A percentile compares a stretch with the other conserved stretches of the same genome.
These are phyloP conservation scores for Apotomis turbidana DNA, from an alignment of 2,888 invertebrate genomes.

Conservation along the genomic window DNA sequence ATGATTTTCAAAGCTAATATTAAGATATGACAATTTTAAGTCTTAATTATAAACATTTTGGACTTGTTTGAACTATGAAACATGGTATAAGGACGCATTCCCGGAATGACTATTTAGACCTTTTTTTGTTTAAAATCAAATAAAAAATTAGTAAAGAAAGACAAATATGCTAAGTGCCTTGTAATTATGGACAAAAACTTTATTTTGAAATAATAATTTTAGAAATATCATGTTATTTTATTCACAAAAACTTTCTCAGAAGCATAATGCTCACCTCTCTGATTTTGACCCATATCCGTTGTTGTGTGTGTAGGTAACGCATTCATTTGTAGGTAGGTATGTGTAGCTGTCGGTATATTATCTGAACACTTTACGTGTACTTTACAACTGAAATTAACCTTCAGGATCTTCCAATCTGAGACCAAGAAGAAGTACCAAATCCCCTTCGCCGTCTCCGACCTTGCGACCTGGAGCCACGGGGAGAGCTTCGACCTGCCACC, in stretches of 20 bases:
- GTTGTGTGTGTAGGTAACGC: too few relatives aligned
- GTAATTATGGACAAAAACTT: slow-evolving; percentile 7
- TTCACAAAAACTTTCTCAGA: slow-evolving; percentile 42
- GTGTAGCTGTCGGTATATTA: too few relatives aligned
- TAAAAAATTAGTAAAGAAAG: slow-evolving; percentile 23
- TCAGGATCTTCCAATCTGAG: slow-evolving; percentile 74
- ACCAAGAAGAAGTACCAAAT: slow-evolving; percentile 66
- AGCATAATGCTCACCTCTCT: slow-evolving; percentile 35
- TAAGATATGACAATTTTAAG: slow-evolving; percentile 19
- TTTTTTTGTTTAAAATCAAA: slow-evolving; percentile 29
- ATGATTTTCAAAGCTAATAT: slow-evolving; percentile 35
- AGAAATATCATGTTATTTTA: slow-evolving; percentile 40
- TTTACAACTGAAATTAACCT: slow-evolving; percentile 31
- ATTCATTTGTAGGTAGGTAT: too few relatives aligned
- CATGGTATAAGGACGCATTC: slow-evolving; percentile 40
- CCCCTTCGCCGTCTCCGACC: slow-evolving; percentile 63
- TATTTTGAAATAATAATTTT: slow-evolving; percentile 32
- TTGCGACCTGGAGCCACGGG: slow-evolving; percentile 70
- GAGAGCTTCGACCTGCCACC: slow-evolving; percentile 70
- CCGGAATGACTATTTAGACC: slow-evolving; percentile 44
- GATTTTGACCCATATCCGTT: too few relatives aligned
- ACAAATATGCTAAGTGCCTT: slow-evolving; percentile 23
- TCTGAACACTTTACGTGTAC: too few relatives aligned
- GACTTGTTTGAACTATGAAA: background rate
- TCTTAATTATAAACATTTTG: slow-evolving; percentile 31